Base-by-base conservation (phyloP, 2,113 vertebrate species). In the Alaudala cheleensis region DNA sequence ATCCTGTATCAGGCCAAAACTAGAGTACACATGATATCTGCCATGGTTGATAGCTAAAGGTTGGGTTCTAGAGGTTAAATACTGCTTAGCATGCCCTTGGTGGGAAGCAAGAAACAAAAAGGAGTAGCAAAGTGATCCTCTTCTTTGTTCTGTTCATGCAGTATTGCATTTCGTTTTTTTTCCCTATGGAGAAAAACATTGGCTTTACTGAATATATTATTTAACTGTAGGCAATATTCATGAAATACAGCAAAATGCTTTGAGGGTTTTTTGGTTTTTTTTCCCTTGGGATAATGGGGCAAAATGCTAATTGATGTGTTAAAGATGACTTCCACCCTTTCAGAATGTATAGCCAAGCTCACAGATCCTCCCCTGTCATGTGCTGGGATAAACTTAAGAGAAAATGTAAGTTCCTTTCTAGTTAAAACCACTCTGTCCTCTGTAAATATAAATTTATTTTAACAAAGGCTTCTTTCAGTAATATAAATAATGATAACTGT, bases 401-500 rank as follows among this genome's bases (percentile, higher is more conserved):
- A 73, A 92, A 80, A 72, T 24, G 0, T 49, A 66, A 66, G n/a
- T 28, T 49, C 21, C 23, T 61, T 58, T 66, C 70, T 65, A 60
- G 11, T 56, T 90, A 91, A 93, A 86, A 72, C 39, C 45, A 73
- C 22, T 77, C 34, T 82, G 31, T 78, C 22, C 13, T 77, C 45
- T 66, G 29, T 82, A 88, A 73, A 89, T 24, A 92, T 2, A 53
- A 54, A 81, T 88, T 71, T 86, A 34, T 79, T 67, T 88, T 91
- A 94, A 76, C 67, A 92, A 92, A 96, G 51, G 29, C 9, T 93
- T 89, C 44, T 92, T 93, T 89, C 45, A 87, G 50, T 79, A 95
- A 33, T 42, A 66, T 72, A 96, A 96, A 91, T 89, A 95, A 82
- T 72, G 49, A 86, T 86, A 78, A 93, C 95, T 93, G 79, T 91